Percentiles rank a stretch among this genome's conserved stretches.
Evolutionary conservation across 2,113 vertebrate genomes (phyloP).

Genomic region (human): GRCh38 chr21:13362001-13362500

Average conservation of each 20-base stretch:
- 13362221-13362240: background rate
- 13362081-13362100: background rate
- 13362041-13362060: background rate
- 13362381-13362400: background rate
- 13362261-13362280: background rate
- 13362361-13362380: background rate
- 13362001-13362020: background rate
- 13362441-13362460: background rate
- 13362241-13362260: background rate
- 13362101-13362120: background rate
- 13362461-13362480: background rate
- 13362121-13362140: background rate
- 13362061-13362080: background rate
- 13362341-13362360: background rate
- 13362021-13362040: background rate
- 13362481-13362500: constrained; percentile 13
- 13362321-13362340: background rate
- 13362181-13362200: background rate
- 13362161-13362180: background rate
- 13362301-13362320: rapidly evolving
- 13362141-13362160: background rate
- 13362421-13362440: background rate
- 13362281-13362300: background rate
- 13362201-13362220: background rate
- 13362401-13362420: background rate